These are phyloP conservation scores for Hyaena hyaena DNA, from an alignment of 2,113 vertebrate species.

Conservation along the genomic window DNA sequence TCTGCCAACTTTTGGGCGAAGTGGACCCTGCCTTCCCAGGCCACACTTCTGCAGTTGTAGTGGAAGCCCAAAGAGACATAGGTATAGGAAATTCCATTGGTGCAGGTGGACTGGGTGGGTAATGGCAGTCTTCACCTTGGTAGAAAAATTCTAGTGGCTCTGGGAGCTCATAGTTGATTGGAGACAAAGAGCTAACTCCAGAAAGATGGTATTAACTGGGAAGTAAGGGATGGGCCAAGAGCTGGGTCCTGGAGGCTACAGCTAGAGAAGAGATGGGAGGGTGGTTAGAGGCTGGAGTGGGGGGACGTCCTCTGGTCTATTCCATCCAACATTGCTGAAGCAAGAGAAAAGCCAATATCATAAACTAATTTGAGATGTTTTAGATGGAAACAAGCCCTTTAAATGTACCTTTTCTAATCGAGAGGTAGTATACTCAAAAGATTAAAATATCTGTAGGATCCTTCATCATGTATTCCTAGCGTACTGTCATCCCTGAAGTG, in stretches of 20 bases:
- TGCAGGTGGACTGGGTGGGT: neutral
- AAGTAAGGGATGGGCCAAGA: neutral
- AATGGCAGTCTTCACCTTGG: neutral
- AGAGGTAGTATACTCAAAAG: neutral
- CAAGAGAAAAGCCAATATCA: neutral
- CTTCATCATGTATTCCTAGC: neutral
- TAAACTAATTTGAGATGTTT: neutral
- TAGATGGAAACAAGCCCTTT: neutral
- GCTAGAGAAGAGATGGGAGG: neutral
- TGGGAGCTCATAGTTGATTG: neutral
- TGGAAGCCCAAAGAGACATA: neutral
- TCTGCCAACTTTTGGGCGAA: neutral
- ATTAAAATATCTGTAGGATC: neutral
- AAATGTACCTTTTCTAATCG: neutral
- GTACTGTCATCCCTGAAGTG: neutral
- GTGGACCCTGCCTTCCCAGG: neutral
- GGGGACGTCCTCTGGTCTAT: neutral
- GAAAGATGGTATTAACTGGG: neutral
- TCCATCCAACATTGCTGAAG: neutral
- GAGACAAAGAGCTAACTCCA: neutral
- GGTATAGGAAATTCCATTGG: neutral
- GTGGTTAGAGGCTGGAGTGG: neutral
- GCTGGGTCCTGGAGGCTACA: neutral
- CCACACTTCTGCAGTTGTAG: neutral
- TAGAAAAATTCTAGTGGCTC: neutral